Evolutionary conservation across 2,113 vertebrate species (phyloP).

Genomic region (Uropsilus gracilis): DNA sequence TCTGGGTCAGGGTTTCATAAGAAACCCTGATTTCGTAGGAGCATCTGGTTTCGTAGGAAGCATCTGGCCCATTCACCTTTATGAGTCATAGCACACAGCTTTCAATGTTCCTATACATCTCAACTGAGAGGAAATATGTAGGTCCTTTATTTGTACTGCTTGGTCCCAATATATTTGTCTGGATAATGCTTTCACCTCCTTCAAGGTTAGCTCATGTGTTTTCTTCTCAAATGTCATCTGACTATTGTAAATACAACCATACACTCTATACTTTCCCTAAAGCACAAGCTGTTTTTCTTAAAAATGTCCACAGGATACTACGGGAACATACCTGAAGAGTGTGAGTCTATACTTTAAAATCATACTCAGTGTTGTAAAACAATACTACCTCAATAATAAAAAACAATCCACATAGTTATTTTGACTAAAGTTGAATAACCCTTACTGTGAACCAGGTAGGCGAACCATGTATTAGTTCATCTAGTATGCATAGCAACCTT

Average conservation of each 20-base stretch:
- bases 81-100: background rate
- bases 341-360: too few relatives aligned
- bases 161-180: background rate
- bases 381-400: too few relatives aligned
- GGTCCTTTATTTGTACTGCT: too few relatives aligned
- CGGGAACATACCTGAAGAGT: too few relatives aligned
- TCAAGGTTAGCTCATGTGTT: background rate
- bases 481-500: background rate
- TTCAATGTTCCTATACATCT: background rate
- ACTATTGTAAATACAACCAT: background rate
- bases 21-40: background rate
- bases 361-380: too few relatives aligned
- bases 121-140: background rate
- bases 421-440: background rate
- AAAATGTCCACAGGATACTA: too few relatives aligned
- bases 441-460: background rate
- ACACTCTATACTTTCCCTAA: background rate
- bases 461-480: background rate
- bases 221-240: background rate
- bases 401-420: too few relatives aligned
- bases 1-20: background rate
- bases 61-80: background rate
- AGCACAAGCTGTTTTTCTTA: background rate
- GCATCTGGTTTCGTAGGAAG: too few relatives aligned
- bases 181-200: background rate